Percentiles rank a stretch among this genome's conserved stretches.
These are phyloP conservation scores for Tetrapedia diversipes DNA, from an alignment of 2,888 invertebrate species.

Conservation along the genomic window DNA sequence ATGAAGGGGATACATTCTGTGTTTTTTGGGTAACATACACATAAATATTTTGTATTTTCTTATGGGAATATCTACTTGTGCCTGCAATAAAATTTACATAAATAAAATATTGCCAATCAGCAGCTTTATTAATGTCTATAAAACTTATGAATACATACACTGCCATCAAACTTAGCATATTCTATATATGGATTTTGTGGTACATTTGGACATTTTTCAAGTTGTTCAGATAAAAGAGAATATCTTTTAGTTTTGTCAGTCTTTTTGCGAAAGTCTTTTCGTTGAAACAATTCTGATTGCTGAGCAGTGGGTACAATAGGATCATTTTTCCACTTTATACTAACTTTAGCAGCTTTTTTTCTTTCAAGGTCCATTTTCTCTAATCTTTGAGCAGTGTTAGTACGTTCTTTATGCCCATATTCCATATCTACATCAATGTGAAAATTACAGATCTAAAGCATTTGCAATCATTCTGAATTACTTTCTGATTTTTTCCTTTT, in stretches of 20 bases:
- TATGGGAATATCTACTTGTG: constrained; percentile 90
- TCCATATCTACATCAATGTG: constrained; percentile 80
- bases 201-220: constrained; percentile 90
- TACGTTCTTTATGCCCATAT: constrained; percentile 87
- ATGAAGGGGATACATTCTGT: constrained; percentile 92
- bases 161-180: constrained; percentile 96
- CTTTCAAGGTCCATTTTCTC: constrained; percentile 95
- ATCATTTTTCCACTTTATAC: constrained; percentile 89
- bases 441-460: background rate
- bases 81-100: constrained; percentile 75
- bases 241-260: constrained; percentile 73
- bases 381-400: constrained; percentile 94
- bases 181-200: constrained; percentile 94
- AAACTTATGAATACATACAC: constrained; percentile 76
- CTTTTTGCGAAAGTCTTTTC: constrained; percentile 81
- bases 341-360: constrained; percentile 90
- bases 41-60: constrained; percentile 95
- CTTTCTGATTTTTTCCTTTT: background rate
- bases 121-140: background rate
- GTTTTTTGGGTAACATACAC: constrained; percentile 92
- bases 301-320: constrained; percentile 85
- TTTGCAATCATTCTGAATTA: background rate
- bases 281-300: constrained; percentile 85
- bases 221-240: constrained; percentile 90
- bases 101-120: background rate